These are phyloP conservation scores for Molossus molossus DNA, from an alignment of 2,797 vertebrate genomes.

Conservation along the genomic window DNA sequence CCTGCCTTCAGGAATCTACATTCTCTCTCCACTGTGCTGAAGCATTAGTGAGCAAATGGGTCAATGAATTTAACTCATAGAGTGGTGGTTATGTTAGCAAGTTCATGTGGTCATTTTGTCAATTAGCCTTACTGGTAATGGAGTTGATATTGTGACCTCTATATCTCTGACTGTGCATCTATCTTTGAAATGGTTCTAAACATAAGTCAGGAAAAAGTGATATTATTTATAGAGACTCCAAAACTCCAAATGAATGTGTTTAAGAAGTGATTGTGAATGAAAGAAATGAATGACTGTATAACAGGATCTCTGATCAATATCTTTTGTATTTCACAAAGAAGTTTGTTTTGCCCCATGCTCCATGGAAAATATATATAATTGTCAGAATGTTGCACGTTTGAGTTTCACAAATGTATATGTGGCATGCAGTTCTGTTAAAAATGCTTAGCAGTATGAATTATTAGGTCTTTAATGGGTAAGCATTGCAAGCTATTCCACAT, in stretches of 20 bases:
- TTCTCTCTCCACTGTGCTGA: slow-evolving; percentile 19
- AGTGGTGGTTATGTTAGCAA: neutral
- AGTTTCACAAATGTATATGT: neutral
- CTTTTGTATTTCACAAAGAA: slow-evolving; percentile 43
- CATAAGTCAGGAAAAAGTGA: neutral
- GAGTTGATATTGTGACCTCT: slow-evolving; percentile 63
- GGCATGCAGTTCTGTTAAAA: neutral
- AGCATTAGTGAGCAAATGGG: neutral
- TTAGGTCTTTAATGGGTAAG: neutral
- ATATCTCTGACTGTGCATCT: neutral
- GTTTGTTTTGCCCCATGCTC: neutral
- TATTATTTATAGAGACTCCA: slow-evolving; percentile 49
- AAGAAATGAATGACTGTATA: slow-evolving; percentile 24
- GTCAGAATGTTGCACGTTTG: neutral
- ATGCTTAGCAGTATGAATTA: neutral
- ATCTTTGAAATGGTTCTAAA: slow-evolving; percentile 65
- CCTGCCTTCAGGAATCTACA: neutral
- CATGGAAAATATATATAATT: neutral
- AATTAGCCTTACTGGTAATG: slow-evolving; percentile 8
- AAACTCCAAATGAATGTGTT: neutral
- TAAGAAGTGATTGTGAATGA: slow-evolving; percentile 51
- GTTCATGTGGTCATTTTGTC: slow-evolving; percentile 3
- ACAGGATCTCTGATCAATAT: neutral
- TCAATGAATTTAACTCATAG: neutral
- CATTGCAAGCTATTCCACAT: neutral